Base-by-base conservation (phyloP, 2,797 vertebrate genomes). In the Enteromius argenteus region DNA sequence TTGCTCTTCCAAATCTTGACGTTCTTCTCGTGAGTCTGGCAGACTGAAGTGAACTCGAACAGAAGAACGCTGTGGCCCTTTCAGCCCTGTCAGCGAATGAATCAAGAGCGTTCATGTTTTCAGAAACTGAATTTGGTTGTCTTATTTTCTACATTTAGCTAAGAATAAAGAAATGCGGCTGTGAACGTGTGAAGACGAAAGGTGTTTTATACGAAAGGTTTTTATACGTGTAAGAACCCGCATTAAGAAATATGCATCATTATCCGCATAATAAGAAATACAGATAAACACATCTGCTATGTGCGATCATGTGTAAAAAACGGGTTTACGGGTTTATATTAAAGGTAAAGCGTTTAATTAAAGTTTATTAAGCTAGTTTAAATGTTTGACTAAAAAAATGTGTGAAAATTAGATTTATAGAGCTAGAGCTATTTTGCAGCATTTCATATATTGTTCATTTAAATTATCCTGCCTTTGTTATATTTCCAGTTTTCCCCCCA, bases 11-110 rank as follows among this genome's bases (percentile, higher is more conserved):
- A 64, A 13, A 39, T 49, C 56, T 66, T 37, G 71, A 64, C 5
- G 44, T 11, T 44, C 42, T 66, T 51, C 27, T 73, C 30, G 1
- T 66, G 42, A 23, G 51, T 51, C 49, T 74, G 80, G 44, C 58
- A 53, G 80, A 3, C 11, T 58, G 35, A 66, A 7, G 62, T 9
- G 15, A 53, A 10, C 30, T 42, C 13, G 39, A 49, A 30, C 30
- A 66, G 58, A 39, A 13, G 42, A 74, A 72, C 79, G 19, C 68
- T 27, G 35, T 58, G 62, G 62, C 77, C 62, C 44, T 51, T 17
- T 51, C 19, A 0, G 44, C 64, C 39, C 17, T 9, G 68, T 62
- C 17, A 32, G 56, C 35, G 35, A 10, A 82, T 82, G 9, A 64
- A 39, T 82, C n/a, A 39, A 15, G 37, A 56, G 15, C 11, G 11